phyloP scores from a whole-genome alignment of 1,140 invertebrate genomes.

The Macrotrachela quadricornifera region DNA sequence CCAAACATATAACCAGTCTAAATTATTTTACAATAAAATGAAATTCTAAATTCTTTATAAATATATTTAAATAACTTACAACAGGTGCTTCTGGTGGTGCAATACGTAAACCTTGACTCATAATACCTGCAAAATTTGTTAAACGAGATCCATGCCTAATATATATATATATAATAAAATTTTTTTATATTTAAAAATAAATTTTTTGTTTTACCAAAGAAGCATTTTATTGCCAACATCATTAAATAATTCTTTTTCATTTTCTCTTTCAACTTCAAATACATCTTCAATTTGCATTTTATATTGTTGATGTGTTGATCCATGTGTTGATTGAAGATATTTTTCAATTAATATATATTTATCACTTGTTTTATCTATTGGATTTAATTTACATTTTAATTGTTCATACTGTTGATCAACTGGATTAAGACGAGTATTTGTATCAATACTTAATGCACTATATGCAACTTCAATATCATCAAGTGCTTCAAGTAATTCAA shows the following conservation, averaged over 20 bases:
- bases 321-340: slow-evolving; percentile 70
- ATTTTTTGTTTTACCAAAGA: too few relatives aligned
- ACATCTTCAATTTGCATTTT: slow-evolving; percentile 50
- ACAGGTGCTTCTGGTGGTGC: slow-evolving; percentile 79
- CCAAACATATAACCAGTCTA: slow-evolving; percentile 93
- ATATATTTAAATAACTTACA: too few relatives aligned
- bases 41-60: too few relatives aligned
- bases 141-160: slow-evolving; percentile 86
- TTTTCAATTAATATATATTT: slow-evolving; percentile 52
- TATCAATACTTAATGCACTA: slow-evolving; percentile 45
- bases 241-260: slow-evolving; percentile 44
- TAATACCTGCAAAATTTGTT: slow-evolving; percentile 82
- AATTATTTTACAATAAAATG: slow-evolving; percentile 6
- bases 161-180: slow-evolving; percentile 62
- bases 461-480: slow-evolving; percentile 80
- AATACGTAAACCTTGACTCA: slow-evolving; percentile 84
- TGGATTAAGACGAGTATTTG: slow-evolving; percentile 22
- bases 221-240: slow-evolving; percentile 18
- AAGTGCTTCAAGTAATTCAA: slow-evolving; percentile 72
- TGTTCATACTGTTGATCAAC: slow-evolving; percentile 72
- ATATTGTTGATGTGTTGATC: slow-evolving; percentile 53
- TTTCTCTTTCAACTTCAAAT: slow-evolving; percentile 41
- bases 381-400: slow-evolving; percentile 53
- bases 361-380: slow-evolving; percentile 20
- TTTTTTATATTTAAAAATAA: slow-evolving; percentile 53